A percentile compares a stretch with the other conserved stretches of the same genome.
phyloP scores from a whole-genome alignment of 2,113 vertebrate species.

The Hyaena hyaena region DNA sequence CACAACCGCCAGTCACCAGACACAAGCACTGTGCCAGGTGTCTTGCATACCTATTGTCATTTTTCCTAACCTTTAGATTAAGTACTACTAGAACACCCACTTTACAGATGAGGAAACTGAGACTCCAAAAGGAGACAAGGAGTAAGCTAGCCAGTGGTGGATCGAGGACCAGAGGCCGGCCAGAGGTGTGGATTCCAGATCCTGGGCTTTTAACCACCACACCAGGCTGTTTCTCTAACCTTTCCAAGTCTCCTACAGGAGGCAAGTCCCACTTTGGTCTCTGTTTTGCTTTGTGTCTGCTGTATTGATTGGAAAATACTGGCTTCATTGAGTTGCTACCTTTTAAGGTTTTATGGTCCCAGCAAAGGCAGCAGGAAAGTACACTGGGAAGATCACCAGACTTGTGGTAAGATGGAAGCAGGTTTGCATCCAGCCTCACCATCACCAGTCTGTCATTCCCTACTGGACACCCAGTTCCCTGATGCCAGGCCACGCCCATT shows the following conservation, averaged over 20 bases:
- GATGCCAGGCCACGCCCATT: not conserved
- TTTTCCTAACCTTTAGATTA: not conserved
- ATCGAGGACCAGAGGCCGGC: not conserved
- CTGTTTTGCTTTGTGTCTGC: not conserved
- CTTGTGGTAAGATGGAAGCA: not conserved
- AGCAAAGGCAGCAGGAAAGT: not conserved
- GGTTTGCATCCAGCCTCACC: not conserved
- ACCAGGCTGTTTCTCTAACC: not conserved
- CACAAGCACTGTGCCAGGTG: not conserved
- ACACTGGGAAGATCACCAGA: not conserved
- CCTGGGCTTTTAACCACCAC: not conserved
- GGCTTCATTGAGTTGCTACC: not conserved
- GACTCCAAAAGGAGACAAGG: not conserved
- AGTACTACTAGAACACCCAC: not conserved
- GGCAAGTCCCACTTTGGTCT: not conserved
- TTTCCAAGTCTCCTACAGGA: not conserved
- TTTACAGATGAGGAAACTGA: constrained; percentile 23
- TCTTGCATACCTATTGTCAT: not conserved
- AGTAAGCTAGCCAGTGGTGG: not conserved
- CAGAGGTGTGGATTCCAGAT: not conserved
- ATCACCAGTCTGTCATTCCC: not conserved
- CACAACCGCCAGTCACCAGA: not conserved
- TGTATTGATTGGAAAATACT: not conserved
- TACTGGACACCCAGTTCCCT: not conserved
- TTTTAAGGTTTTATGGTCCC: not conserved